These are phyloP conservation scores for Gorilla gorilla DNA, from an alignment of 2,113 vertebrate species.

Conservation along the genomic window DNA sequence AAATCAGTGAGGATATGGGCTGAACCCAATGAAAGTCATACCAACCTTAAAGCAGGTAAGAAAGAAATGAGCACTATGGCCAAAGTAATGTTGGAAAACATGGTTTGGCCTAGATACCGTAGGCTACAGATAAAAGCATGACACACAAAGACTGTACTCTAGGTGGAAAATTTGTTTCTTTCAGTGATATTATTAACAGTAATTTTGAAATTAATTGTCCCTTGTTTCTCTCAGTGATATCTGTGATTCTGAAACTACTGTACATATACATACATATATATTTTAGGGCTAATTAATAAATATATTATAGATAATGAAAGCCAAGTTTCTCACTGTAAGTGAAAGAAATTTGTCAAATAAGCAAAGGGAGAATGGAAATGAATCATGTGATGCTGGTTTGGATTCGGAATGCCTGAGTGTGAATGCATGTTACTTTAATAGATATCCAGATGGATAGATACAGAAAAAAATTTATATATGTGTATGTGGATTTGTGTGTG, in stretches of 20 bases:
- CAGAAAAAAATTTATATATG: not conserved
- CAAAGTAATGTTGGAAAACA: not conserved
- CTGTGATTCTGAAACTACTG: not conserved
- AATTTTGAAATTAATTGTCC: no score
- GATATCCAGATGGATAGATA: not conserved
- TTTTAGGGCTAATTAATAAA: not conserved
- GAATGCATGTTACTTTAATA: not conserved
- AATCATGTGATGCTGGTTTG: not conserved
- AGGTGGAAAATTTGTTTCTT: not conserved
- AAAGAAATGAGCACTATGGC: not conserved
- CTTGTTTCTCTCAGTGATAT: not conserved
- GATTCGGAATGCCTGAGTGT: not conserved
- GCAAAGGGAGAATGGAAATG: not conserved
- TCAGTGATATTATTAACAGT: not conserved
- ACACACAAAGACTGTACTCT: not conserved
- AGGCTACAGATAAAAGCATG: not conserved
- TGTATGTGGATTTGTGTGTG: not conserved
- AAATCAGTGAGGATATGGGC: not conserved
- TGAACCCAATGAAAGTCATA: not conserved
- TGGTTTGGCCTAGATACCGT: not conserved
- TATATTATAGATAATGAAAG: not conserved
- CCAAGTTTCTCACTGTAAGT: not conserved
- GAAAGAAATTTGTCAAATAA: not conserved
- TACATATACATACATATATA: not conserved
- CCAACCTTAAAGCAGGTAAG: not conserved